These are phyloP conservation scores for Tylochromis polylepis DNA, from an alignment of 2,113 vertebrate genomes.

Conservation along the genomic window DNA sequence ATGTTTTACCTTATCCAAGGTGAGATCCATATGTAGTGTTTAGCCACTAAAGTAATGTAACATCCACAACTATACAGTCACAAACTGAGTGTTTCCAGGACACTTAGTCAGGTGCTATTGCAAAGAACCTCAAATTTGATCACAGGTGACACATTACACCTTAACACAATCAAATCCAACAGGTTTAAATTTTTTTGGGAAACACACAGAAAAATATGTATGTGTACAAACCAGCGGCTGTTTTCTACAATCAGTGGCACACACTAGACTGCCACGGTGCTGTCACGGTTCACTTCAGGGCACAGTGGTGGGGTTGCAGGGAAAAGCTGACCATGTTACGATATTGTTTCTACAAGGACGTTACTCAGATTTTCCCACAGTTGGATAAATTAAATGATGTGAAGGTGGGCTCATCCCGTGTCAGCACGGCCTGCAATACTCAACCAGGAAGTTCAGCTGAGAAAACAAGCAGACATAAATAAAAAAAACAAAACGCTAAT, in stretches of 20 bases:
- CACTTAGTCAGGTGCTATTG: not conserved
- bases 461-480: not conserved
- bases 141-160: not conserved
- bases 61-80: not conserved
- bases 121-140: not conserved
- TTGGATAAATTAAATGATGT: not conserved
- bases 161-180: not conserved
- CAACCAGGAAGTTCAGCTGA: not conserved
- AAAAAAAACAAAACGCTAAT: not conserved
- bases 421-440: conserved; percentile 5
- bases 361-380: not conserved
- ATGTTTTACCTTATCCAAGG: not conserved
- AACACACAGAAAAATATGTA: not conserved
- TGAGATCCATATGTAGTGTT: not conserved
- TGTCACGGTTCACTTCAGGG: not conserved
- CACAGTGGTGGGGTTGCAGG: not conserved
- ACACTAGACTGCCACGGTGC: not conserved
- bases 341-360: not conserved
- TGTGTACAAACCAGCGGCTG: not conserved
- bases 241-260: not conserved
- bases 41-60: not conserved
- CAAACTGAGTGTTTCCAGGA: not conserved
- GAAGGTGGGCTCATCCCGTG: not conserved
- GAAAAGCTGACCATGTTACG: not conserved
- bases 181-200: not conserved